These are phyloP conservation scores for Sinonovacula constricta DNA, from an alignment of 1,140 invertebrate genomes.

Conservation along the genomic window DNA sequence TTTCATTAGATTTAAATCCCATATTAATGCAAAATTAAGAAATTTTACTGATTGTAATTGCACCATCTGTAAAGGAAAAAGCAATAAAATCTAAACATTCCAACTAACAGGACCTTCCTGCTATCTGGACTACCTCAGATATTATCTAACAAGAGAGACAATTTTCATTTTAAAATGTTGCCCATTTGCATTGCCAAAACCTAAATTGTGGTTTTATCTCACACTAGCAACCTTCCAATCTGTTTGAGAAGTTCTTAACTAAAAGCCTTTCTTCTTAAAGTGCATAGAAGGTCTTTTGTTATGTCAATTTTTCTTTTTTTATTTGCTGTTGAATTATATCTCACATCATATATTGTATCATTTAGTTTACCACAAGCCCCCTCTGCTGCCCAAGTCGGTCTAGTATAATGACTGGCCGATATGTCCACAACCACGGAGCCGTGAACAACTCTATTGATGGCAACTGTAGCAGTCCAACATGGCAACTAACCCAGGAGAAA, in stretches of 20 bases:
- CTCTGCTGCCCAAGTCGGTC: constrained; percentile 88
- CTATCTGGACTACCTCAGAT: no score
- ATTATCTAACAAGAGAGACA: no score
- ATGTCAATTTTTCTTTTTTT: neutral
- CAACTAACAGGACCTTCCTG: no score
- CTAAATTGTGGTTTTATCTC: no score
- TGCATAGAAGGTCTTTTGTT: neutral
- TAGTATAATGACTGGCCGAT: constrained; percentile 90
- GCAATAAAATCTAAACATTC: no score
- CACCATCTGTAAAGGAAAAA: no score
- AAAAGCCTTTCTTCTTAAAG: neutral
- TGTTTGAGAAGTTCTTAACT: neutral
- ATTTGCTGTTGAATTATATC: neutral
- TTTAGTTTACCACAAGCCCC: constrained; percentile 73
- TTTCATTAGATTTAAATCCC: no score
- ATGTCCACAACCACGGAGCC: constrained; percentile 90
- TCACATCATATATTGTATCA: neutral
- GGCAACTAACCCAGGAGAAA: constrained; percentile 84
- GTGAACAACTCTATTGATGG: constrained; percentile 88
- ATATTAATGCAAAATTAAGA: no score
- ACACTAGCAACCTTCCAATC: neutral
- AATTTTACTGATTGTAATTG: no score
- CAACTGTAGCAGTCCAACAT: constrained; percentile 85
- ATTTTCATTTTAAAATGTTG: no score
- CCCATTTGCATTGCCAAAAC: no score